These are phyloP conservation scores for Mungos mungo DNA, from an alignment of 2,113 vertebrate genomes.

Conservation along the genomic window DNA sequence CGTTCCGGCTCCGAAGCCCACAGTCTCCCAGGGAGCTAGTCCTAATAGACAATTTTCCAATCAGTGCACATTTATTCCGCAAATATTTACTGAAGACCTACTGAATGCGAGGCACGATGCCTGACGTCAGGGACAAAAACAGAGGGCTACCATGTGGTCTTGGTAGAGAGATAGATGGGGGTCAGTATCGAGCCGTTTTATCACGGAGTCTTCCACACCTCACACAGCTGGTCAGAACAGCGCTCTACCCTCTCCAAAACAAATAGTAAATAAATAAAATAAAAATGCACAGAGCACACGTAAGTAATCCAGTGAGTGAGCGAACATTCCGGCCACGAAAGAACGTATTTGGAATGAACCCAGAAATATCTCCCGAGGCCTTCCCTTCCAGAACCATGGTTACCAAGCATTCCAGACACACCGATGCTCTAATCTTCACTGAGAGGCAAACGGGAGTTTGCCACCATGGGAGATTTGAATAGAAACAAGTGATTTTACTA, in stretches of 20 bases:
- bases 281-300: background rate
- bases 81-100: conserved; percentile 67
- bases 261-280: background rate
- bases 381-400: background rate
- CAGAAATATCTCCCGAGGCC: background rate
- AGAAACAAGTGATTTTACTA: background rate
- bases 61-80: background rate
- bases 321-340: conserved; percentile 6
- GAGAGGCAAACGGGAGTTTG: background rate
- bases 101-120: conserved; percentile 4
- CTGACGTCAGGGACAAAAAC: background rate
- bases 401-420: background rate
- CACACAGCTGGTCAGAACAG: conserved; percentile 57
- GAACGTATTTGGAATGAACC: background rate
- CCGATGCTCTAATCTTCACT: accelerated
- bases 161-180: background rate
- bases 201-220: background rate
- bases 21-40: background rate
- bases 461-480: background rate
- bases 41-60: background rate
- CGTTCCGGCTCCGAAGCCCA: background rate
- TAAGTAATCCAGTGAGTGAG: background rate
- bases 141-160: background rate
- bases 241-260: background rate
- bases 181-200: background rate